Evolutionary conservation across 2,888 invertebrate species (phyloP).

Genomic region (Bellardia pandia): DNA sequence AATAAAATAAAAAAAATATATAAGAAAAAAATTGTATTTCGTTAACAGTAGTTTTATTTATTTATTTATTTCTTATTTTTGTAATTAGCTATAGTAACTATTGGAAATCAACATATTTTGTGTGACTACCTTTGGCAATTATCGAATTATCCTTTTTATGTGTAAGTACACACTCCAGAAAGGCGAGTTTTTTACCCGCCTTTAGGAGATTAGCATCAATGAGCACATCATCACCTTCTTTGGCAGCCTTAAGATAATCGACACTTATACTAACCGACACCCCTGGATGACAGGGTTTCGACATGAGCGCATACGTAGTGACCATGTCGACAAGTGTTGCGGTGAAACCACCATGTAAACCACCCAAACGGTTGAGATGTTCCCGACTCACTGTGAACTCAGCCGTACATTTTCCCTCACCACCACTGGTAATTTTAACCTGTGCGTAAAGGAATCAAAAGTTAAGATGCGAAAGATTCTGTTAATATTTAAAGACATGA

Average conservation of each 20-base stretch:
- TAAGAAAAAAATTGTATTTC: neutral
- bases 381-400: slow-evolving; percentile 90
- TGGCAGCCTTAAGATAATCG: slow-evolving; percentile 91
- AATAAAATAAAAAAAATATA: slow-evolving; percentile 38
- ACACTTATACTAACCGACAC: slow-evolving; percentile 93
- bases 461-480: neutral
- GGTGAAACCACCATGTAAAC: slow-evolving; percentile 94
- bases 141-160: slow-evolving; percentile 90
- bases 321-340: slow-evolving; percentile 90
- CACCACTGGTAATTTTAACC: slow-evolving; percentile 85
- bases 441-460: slow-evolving; percentile 73
- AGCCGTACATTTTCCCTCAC: slow-evolving; percentile 90
- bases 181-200: slow-evolving; percentile 92
- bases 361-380: slow-evolving; percentile 90
- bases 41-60: slow-evolving; percentile 15
- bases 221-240: slow-evolving; percentile 90
- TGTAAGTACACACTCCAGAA: slow-evolving; percentile 91
- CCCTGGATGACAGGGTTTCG: slow-evolving; percentile 88
- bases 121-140: slow-evolving; percentile 93
- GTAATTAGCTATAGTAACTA: slow-evolving; percentile 8
- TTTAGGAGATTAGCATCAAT: slow-evolving; percentile 91
- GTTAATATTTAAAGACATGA: no score
- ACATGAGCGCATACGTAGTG: slow-evolving; percentile 91
- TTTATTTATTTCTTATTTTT: slow-evolving; percentile 8
- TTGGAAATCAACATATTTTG: slow-evolving; percentile 87